These are phyloP conservation scores for Mimumesa dahlbomi DNA, from an alignment of 2,888 invertebrate species.

Conservation along the genomic window DNA sequence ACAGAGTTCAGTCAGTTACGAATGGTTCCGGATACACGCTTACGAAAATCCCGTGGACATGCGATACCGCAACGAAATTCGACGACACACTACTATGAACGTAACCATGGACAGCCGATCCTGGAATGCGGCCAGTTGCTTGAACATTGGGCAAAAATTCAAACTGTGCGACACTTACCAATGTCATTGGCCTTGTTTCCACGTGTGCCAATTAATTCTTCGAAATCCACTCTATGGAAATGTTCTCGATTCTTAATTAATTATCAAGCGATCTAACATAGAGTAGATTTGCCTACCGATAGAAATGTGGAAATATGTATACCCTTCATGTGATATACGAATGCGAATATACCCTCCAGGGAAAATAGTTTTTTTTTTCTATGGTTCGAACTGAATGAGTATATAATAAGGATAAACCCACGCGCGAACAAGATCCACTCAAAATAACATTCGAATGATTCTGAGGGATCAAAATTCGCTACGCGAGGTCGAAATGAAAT, in stretches of 20 bases:
- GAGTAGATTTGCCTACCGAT: too few relatives aligned
- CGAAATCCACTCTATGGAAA: too few relatives aligned
- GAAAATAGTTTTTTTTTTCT: background rate
- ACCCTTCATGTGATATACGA: too few relatives aligned
- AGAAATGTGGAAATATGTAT: background rate
- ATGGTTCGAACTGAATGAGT: background rate
- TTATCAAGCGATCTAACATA: too few relatives aligned
- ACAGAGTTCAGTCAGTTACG: constrained; percentile 17
- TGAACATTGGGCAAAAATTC: constrained; percentile 17
- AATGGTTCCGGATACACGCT: constrained; percentile 5
- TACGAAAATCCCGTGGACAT: constrained; percentile 3
- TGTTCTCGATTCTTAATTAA: too few relatives aligned
- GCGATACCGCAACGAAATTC: constrained; percentile 7
- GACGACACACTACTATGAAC: constrained; percentile 4
- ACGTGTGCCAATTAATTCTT: background rate
- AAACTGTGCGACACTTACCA: background rate
- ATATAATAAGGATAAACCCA: background rate
- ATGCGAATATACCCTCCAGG: too few relatives aligned
- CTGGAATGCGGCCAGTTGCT: constrained; percentile 24
- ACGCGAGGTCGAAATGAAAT: background rate
- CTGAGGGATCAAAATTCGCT: background rate
- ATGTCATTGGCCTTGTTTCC: constrained; percentile 9
- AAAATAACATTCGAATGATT: background rate
- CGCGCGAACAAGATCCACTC: background rate
- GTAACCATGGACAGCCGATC: constrained; percentile 11